Percentiles rank a stretch among this genome's conserved stretches.
phyloP scores from a whole-genome alignment of 2,797 vertebrate genomes.

The Urosaurus nigricauda region DNA sequence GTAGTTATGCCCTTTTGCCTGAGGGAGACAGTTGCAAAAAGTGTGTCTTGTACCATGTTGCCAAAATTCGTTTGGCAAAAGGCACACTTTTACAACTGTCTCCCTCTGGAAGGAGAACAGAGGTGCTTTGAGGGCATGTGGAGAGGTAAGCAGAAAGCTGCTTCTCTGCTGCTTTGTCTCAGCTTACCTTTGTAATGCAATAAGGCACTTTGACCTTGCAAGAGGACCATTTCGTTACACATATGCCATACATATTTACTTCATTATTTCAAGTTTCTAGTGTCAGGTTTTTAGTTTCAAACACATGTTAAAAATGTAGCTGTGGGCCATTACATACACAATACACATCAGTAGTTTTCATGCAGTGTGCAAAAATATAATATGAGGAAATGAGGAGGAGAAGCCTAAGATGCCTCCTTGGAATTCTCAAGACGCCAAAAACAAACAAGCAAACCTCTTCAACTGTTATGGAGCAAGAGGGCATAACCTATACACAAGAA shows the following conservation, averaged over 20 bases:
- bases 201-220: no score
- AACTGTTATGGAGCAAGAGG: no score
- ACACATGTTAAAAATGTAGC: neutral
- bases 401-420: neutral
- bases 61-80: no score
- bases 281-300: neutral
- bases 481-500: no score
- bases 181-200: no score
- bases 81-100: no score
- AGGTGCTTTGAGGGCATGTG: no score
- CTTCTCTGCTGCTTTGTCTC: no score
- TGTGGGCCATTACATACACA: neutral
- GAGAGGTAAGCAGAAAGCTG: no score
- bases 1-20: neutral
- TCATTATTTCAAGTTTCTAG: neutral
- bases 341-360: neutral
- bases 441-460: neutral
- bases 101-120: no score
- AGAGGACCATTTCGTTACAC: neutral
- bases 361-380: neutral
- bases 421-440: neutral
- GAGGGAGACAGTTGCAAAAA: no score
- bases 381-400: neutral
- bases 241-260: neutral
- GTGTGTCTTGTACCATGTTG: no score